Base-by-base conservation (phyloP, 2,113 vertebrate species). In the Limnothrissa miodon region DNA sequence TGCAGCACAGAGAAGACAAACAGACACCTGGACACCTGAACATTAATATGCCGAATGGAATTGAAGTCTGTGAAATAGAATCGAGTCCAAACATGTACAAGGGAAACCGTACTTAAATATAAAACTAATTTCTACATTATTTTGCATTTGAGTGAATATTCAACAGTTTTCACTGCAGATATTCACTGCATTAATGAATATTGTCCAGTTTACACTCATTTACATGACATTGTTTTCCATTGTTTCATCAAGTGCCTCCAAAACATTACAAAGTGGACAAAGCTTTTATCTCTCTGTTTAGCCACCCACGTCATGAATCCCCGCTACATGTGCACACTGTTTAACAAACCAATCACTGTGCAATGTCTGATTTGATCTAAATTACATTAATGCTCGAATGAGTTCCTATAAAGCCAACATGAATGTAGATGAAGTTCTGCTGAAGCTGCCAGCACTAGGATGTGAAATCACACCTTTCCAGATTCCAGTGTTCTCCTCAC, bases 401-500 rank as follows among this genome's bases (percentile, higher is more conserved):
- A 17, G 17, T 36, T 13, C 5, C 29, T 13, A 66, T 36, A 74
- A 17, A 74, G 4, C 33, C 29, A 74, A 74, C 33, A 6, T 74
- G 66, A 15, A 74, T 74, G 66, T 36, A 74, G 66, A 74, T 11
- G 13, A 10, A 33, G 29, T 13, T 36, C 15, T 33, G 66, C 66
- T 74, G 36, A 74, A 15, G 25, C 29, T 36, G 25, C 11, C 66
- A 36, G 66, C 15, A 33, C 11, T 74, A 36, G 33, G 13, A 86
- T 36, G 78, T 86, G 85, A 79, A 81, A 87, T 87, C 85, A 86
- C 78, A 82, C 48, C 79, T 84, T 48, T 78, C 48, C 80, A 81
- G 80, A 80, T 74, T 80, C 82, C 56, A 81, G 33, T 74, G 81
- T 86, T 84, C 81, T 66, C 80, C 29, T 89, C 84, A 85, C 88